A percentile compares a stretch with the other conserved stretches of the same genome.
phyloP scores from a whole-genome alignment of 2,888 invertebrate species.

The Andrena hattorfiana region DNA sequence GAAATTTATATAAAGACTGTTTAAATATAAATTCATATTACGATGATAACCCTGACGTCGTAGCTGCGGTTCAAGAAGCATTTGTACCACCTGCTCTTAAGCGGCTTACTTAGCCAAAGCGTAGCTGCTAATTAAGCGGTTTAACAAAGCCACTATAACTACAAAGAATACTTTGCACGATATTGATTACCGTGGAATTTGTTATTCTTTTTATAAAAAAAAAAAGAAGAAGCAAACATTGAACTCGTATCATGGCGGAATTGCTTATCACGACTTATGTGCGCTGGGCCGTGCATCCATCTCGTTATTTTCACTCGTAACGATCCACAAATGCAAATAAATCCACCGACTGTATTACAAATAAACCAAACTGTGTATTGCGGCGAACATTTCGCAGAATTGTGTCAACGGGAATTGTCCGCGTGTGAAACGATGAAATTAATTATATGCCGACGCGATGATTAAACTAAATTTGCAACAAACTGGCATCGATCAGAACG shows the following conservation, averaged over 20 bases:
- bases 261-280: constrained; percentile 4
- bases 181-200: neutral
- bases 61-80: constrained; percentile 57
- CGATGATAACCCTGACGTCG: constrained; percentile 28
- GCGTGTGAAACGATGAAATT: constrained; percentile 9
- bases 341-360: neutral
- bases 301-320: constrained; percentile 7
- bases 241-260: neutral
- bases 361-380: constrained; percentile 2
- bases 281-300: neutral
- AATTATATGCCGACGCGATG: constrained; percentile 9
- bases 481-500: constrained; percentile 1
- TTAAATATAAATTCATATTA: constrained; percentile 47
- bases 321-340: neutral
- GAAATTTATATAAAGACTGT: constrained; percentile 25
- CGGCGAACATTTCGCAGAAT: constrained; percentile 12
- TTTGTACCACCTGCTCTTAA: constrained; percentile 58
- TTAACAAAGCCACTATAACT: constrained; percentile 50
- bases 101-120: constrained; percentile 65
- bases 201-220: neutral
- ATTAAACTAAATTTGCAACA: constrained; percentile 22
- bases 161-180: constrained; percentile 39
- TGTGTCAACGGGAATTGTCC: constrained; percentile 19
- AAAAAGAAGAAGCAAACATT: neutral
- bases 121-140: constrained; percentile 63